Evolutionary conservation across 2,888 invertebrate genomes (phyloP).

Genomic region (Calameuta idolon): DNA sequence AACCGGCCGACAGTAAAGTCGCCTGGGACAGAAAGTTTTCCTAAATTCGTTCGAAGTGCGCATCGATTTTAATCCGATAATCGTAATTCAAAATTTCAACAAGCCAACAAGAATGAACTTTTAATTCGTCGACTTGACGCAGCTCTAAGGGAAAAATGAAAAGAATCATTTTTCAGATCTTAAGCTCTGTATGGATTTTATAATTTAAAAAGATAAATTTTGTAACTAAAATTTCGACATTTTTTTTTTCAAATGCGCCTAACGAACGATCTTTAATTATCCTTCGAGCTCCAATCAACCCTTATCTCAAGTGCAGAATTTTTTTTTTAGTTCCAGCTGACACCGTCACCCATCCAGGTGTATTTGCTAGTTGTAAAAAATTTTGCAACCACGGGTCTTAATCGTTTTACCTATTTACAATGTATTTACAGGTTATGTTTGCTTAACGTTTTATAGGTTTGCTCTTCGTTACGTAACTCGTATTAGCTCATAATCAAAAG

Average conservation of each 20-base stretch:
- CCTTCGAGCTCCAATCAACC: neutral
- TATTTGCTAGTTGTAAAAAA: constrained; percentile 25
- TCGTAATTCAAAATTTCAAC: neutral
- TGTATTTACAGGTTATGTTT: constrained; percentile 33
- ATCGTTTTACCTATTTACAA: constrained; percentile 27
- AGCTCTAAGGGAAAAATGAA: neutral
- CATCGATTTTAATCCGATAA: neutral
- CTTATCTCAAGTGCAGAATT: neutral
- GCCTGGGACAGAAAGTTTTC: too few species aligned
- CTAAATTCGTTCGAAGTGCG: neutral
- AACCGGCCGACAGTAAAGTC: neutral
- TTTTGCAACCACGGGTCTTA: constrained; percentile 15
- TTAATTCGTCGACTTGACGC: neutral
- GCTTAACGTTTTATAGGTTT: neutral
- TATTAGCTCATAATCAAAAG: neutral
- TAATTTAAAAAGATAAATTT: neutral
- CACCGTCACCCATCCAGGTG: constrained; percentile 11
- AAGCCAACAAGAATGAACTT: neutral
- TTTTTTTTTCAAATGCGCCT: neutral
- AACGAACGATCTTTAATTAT: neutral
- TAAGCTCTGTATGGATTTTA: neutral
- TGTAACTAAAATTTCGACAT: neutral
- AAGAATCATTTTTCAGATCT: neutral
- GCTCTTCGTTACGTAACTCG: neutral
- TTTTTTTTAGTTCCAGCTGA: neutral